A percentile compares a stretch with the other conserved stretches of the same genome.
phyloP scores from a whole-genome alignment of 2,888 invertebrate species.

The Carterocephalus palaemon region DNA sequence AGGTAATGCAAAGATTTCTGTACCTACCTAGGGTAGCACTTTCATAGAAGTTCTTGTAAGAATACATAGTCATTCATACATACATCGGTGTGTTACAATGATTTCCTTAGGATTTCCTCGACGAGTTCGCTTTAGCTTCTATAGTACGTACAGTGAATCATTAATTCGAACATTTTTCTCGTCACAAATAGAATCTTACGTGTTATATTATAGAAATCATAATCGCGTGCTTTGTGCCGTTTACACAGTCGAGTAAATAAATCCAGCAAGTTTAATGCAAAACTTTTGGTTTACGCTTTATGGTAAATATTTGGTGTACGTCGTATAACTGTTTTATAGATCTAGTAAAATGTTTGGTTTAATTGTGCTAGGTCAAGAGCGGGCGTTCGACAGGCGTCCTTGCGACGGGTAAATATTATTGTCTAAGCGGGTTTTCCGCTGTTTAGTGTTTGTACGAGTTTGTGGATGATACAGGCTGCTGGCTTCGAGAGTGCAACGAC shows the following conservation, averaged over 20 bases:
- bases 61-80: no score
- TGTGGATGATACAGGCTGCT: constrained; percentile 55
- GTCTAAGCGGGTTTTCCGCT: constrained; percentile 76
- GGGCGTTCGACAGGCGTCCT: constrained; percentile 77
- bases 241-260: constrained; percentile 68
- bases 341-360: constrained; percentile 77
- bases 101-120: constrained; percentile 47
- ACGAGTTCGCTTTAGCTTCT: constrained; percentile 43
- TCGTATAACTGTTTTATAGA: constrained; percentile 77
- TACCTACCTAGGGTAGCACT: no score
- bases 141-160: constrained; percentile 42
- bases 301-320: constrained; percentile 79
- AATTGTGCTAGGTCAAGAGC: constrained; percentile 78
- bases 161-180: constrained; percentile 36
- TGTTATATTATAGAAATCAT: constrained; percentile 38
- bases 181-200: constrained; percentile 35
- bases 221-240: constrained; percentile 41
- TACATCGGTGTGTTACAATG: constrained; percentile 37
- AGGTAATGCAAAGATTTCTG: no score
- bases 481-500: constrained; percentile 45
- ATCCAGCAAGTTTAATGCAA: constrained; percentile 75
- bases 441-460: constrained; percentile 66
- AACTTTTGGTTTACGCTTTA: constrained; percentile 79
- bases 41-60: no score
- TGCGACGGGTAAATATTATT: constrained; percentile 77